These are phyloP conservation scores for Bembecia ichneumoniformis DNA, from an alignment of 2,888 invertebrate genomes.

Conservation along the genomic window DNA sequence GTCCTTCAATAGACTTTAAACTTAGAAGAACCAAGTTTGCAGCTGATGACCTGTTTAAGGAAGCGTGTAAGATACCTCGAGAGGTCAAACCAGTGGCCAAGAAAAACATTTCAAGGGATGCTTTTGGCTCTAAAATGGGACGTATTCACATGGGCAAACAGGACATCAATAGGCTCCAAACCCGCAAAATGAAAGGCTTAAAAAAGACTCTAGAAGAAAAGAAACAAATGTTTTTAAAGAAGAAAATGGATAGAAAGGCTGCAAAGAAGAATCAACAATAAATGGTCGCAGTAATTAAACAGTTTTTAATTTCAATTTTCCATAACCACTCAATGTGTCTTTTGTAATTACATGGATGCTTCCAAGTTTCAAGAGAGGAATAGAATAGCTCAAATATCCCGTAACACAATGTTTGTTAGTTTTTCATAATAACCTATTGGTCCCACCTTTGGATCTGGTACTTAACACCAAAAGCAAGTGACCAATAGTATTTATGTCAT, in stretches of 20 bases:
- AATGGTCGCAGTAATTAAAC: too few species aligned
- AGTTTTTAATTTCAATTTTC: too few species aligned
- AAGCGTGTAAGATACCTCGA: slow-evolving; percentile 85
- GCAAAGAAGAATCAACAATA: slow-evolving; percentile 18
- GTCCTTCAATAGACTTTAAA: slow-evolving; percentile 91
- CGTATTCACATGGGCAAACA: slow-evolving; percentile 95
- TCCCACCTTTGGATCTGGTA: too few species aligned
- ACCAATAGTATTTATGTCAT: too few species aligned
- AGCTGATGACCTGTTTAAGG: slow-evolving; percentile 89
- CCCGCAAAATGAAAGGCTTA: slow-evolving; percentile 91
- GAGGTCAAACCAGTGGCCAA: slow-evolving; percentile 84
- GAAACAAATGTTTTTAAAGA: slow-evolving; percentile 72
- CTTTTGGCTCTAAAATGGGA: slow-evolving; percentile 90
- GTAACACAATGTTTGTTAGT: too few species aligned
- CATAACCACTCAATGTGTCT: too few species aligned
- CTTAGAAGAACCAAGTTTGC: slow-evolving; percentile 90
- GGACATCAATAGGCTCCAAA: slow-evolving; percentile 86
- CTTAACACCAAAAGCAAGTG: too few species aligned
- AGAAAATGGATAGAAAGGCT: slow-evolving; percentile 50
- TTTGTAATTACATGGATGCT: too few species aligned
- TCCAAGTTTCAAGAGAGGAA: too few species aligned
- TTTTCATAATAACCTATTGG: too few species aligned
- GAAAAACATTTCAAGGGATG: slow-evolving; percentile 92
- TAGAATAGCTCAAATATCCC: too few species aligned
- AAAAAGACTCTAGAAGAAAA: slow-evolving; percentile 81